Evolutionary conservation across 2,113 vertebrate genomes (phyloP).

Genomic region (Elgaria multicarinata): DNA sequence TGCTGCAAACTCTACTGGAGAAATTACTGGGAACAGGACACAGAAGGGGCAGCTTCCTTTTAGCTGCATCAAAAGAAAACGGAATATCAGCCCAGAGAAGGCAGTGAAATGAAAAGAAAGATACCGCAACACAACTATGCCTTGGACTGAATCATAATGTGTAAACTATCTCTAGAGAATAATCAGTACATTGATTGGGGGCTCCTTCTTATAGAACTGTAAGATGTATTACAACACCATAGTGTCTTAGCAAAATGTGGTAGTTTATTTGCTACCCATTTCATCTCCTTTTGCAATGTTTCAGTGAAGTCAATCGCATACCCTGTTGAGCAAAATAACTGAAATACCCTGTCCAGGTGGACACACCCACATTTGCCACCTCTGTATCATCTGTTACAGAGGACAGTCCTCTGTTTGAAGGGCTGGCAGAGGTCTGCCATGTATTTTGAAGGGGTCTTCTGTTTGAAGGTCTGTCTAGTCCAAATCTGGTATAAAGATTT

Average conservation of each 20-base stretch:
- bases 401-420: too few relatives aligned
- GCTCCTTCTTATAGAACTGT: too few relatives aligned
- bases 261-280: fast-evolving
- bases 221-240: not conserved
- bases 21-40: not conserved
- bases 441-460: too few relatives aligned
- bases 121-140: not conserved
- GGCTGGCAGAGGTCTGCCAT: too few relatives aligned
- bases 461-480: too few relatives aligned
- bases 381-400: too few relatives aligned
- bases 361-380: too few relatives aligned
- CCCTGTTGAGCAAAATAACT: too few relatives aligned
- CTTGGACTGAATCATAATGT: not conserved
- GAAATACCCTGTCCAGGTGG: too few relatives aligned
- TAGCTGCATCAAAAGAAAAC: not conserved
- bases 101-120: not conserved
- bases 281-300: not conserved
- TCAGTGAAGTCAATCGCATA: not conserved
- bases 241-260: not conserved
- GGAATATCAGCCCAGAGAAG: not conserved
- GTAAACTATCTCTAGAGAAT: not conserved
- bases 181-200: too few relatives aligned
- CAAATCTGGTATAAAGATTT: too few relatives aligned
- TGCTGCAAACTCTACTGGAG: not conserved
- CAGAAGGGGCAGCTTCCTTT: not conserved